phyloP scores from a whole-genome alignment of 2,113 vertebrate species.

The Sciurus niger region DNA sequence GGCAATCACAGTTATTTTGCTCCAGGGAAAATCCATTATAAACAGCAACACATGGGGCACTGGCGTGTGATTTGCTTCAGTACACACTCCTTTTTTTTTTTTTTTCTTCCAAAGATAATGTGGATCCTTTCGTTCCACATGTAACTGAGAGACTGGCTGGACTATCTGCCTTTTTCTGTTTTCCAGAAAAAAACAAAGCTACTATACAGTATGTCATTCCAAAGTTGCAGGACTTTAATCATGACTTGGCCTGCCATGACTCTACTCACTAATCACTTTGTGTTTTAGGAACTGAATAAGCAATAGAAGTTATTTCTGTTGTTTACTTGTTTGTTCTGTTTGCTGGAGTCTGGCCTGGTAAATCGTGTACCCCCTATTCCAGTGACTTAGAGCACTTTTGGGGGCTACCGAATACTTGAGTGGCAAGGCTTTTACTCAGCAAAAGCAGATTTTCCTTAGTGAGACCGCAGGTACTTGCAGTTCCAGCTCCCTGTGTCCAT shows the following conservation, averaged over 20 bases:
- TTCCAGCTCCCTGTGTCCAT: neutral
- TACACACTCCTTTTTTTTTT: slow-evolving; percentile 69
- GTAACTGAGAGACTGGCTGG: neutral
- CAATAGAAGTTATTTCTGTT: neutral
- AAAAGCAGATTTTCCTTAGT: neutral
- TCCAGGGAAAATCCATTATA: slow-evolving; percentile 84
- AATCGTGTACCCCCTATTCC: neutral
- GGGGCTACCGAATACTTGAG: neutral
- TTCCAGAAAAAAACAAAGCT: slow-evolving; percentile 59
- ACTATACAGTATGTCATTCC: neutral
- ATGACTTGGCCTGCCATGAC: neutral
- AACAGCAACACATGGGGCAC: slow-evolving; percentile 79
- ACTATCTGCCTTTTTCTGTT: neutral
- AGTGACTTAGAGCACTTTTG: neutral
- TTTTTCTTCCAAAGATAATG: slow-evolving; percentile 9
- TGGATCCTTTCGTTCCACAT: neutral
- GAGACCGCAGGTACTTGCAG: accelerated
- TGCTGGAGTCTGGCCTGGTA: neutral
- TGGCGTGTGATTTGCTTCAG: slow-evolving; percentile 61
- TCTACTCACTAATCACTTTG: neutral
- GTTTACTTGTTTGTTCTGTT: neutral
- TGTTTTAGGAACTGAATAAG: neutral
- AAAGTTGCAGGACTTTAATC: neutral
- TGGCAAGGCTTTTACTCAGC: neutral
- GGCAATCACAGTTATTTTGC: slow-evolving; percentile 79